Conservation (phyloP, 2,888 invertebrate genomes). For the Xestia ashworthii region DNA sequence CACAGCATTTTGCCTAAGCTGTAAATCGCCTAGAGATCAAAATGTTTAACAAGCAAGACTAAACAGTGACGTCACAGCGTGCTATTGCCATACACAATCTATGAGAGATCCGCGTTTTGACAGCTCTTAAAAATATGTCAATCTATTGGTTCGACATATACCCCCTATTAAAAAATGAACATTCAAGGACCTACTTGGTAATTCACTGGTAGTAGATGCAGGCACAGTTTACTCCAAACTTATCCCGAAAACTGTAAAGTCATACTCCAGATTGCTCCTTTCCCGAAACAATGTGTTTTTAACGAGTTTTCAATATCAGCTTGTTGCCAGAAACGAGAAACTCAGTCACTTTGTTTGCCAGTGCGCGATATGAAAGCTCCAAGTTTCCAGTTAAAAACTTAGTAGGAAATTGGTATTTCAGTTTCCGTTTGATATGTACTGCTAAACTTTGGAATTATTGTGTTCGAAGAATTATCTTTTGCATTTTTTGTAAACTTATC, state of each 20-base stretch:
- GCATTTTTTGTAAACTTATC: not conserved
- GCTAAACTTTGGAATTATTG: not conserved
- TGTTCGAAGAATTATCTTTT: not conserved
- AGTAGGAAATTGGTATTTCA: constrained; percentile 1
- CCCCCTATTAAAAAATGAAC: too few relatives aligned
- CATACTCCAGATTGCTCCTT: constrained; percentile 21
- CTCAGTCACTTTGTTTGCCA: constrained; percentile 31
- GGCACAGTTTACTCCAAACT: not conserved
- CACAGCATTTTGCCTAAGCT: too few relatives aligned
- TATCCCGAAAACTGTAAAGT: constrained; percentile 15
- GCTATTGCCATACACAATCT: too few relatives aligned
- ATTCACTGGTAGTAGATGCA: not conserved
- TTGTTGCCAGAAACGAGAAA: constrained; percentile 30
- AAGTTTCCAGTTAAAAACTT: constrained; percentile 12
- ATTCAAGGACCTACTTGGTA: too few relatives aligned
- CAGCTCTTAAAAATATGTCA: too few relatives aligned
- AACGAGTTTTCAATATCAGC: constrained; percentile 40
- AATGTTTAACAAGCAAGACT: too few relatives aligned
- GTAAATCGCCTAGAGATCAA: too few relatives aligned
- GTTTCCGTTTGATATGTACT: constrained; percentile 1
- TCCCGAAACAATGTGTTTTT: constrained; percentile 20
- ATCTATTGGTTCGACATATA: too few relatives aligned
- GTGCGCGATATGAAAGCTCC: constrained; percentile 14
- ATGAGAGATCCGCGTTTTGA: too few relatives aligned
- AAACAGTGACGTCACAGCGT: too few relatives aligned